Evolutionary conservation across 2,888 invertebrate species (phyloP).

Genomic region (Ectemnius cavifrons): DNA sequence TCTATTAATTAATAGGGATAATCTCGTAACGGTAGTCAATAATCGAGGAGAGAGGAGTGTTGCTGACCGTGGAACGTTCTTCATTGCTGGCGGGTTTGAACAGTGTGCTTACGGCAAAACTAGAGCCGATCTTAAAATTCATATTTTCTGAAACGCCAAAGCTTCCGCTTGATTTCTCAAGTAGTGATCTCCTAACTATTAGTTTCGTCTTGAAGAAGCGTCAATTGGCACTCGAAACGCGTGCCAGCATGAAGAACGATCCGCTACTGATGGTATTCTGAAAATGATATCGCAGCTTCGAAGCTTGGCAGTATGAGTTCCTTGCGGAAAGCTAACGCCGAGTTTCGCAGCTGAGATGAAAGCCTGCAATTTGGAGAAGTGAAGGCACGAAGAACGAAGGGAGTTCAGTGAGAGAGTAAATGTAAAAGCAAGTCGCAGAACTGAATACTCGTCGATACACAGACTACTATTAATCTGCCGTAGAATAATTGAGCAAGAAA

Average conservation of each 20-base stretch:
- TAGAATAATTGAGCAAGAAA: conserved; percentile 42
- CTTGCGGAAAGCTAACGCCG: conserved; percentile 16
- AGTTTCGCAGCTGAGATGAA: conserved; percentile 11
- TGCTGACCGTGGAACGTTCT: conserved; percentile 22
- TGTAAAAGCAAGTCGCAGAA: conserved; percentile 57
- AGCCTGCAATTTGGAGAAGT: conserved; percentile 7
- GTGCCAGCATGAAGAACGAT: conserved; percentile 1
- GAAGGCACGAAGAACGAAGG: conserved; percentile 12
- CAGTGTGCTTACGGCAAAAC: neutral
- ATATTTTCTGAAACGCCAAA: neutral
- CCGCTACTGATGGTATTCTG: conserved; percentile 11
- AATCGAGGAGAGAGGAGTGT: conserved; percentile 48
- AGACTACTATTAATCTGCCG: conserved; percentile 55
- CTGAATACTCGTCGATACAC: conserved; percentile 59
- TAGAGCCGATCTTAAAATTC: neutral
- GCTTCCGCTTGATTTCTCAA: neutral
- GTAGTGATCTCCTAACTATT: neutral
- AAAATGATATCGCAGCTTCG: conserved; percentile 28
- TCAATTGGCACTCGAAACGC: conserved; percentile 4
- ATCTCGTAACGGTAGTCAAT: conserved; percentile 72
- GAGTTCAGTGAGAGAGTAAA: conserved; percentile 27
- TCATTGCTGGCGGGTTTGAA: conserved; percentile 13
- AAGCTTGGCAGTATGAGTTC: conserved; percentile 28
- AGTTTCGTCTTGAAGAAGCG: neutral
- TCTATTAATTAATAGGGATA: conserved; percentile 60